Base-by-base conservation (phyloP, 2,888 invertebrate genomes). In the Xestia c-nigrum region DNA sequence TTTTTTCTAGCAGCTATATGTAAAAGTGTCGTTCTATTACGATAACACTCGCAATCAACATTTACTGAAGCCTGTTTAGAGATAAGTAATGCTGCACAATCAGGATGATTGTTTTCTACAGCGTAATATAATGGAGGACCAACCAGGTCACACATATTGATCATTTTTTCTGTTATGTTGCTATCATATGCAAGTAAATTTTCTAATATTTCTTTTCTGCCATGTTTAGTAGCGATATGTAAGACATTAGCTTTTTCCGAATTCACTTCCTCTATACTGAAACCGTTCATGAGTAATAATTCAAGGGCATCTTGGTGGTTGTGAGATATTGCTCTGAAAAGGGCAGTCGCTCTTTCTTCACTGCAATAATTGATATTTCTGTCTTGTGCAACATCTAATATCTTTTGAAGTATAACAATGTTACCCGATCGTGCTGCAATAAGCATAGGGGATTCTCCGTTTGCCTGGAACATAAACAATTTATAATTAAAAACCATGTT, bases 151-250 rank as follows among this genome's bases (percentile, higher is more conserved):
- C 14, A 68, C 63, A 1, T 72, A 57, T 80, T 81, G 46, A 78
- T 73, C 24, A 81, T 55, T 40, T 71, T 68, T 31, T 57, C 65
- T 65, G 81, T 90, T 72, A 92, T 63, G 14, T 92, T 89, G 55
- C 91, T 88, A 86, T 96, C 88, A 91, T 94, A 85, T 89, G 92
- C 92, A 24, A 97, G 87, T 57, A 97, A 91, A 50, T 94, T 90
- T 85, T 95, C 93, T 12, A 97, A 94, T 80, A 97, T 96, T 24
- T 96, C 94, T 24, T 92, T 86, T 77, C 95, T 93, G 3, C 97
- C 97, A 78, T 93, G 89, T 88, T 95, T 95, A 70, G 90, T 87
- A 40, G 90, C 87, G 38, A 85, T 72, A 91, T 43, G 89, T 95
- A 97, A 90, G 59, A 97, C 95, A 9, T 97, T 97, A n/a, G 90